Evolutionary conservation across 2,113 vertebrate species (phyloP), one percentile per base, ranked within the genome.

Genomic region (Hippocampus mohnikei): DNA sequence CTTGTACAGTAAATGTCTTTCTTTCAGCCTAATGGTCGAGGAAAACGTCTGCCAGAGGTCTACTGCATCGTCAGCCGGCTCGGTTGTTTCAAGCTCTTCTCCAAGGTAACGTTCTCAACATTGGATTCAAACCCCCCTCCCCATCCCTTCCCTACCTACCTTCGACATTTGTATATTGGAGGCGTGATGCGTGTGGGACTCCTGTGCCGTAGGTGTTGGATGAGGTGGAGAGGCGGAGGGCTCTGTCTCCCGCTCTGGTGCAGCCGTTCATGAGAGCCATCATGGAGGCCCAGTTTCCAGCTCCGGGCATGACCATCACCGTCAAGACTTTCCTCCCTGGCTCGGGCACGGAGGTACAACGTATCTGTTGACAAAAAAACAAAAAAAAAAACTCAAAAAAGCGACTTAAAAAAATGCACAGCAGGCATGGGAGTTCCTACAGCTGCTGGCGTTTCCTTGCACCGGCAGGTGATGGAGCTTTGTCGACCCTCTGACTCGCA

Each of bases 231-330:
- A 95, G 95, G 74, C 91, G 95, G 56, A 87, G 95, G 46, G 94
- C 93, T 60, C 91, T 97, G 83, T 97, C 96, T 13, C 94, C 96
- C 0, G 96, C 95, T 8, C 90, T 97, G 72, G 95, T 96, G 21
- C 96, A 96, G 85, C 96, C 96, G 25, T 94, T 97, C 60, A 96
- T 97, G 96, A 93, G 96, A 82, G 95, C 94, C 48, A 94, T 97
- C 79, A 95, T 97, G 94, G 96, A 97, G 78, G 96, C 96, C 66
- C 96, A 95, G 56, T 96, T 96, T 87, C 96, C 96, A 60, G 95
- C 94, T 75, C 90, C 95, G 41, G 96, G 96, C 12, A 92, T 92
- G 79, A 96, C 94, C 0, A 94, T 97, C 77, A 84, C 90, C 3
- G 89, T 97, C 77, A 96, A 95, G 87, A 96, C 94, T 41, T 97